Percentiles rank a stretch among this genome's conserved stretches.
phyloP scores from a whole-genome alignment of 2,888 invertebrate genomes.

The Caenorhabditis sulstoni region DNA sequence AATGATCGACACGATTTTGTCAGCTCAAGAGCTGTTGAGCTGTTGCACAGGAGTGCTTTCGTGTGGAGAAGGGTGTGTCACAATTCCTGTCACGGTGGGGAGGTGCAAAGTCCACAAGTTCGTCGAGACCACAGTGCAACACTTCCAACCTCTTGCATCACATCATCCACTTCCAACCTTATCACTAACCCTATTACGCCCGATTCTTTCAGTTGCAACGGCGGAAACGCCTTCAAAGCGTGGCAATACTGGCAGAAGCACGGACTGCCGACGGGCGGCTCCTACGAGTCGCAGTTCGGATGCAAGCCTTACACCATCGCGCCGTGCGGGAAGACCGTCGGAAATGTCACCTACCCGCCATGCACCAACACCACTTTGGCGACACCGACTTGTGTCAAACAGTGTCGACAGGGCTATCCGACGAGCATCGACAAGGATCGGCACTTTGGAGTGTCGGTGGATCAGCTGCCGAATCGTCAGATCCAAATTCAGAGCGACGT shows the following conservation, averaged over 20 bases:
- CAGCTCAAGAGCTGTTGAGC: slow-evolving; percentile 34
- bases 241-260: slow-evolving; percentile 49
- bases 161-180: too few species aligned
- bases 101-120: too few species aligned
- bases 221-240: slow-evolving; percentile 57
- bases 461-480: slow-evolving; percentile 13
- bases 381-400: slow-evolving; percentile 45
- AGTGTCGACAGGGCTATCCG: slow-evolving; percentile 29
- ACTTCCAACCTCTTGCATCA: not conserved
- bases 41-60: slow-evolving; percentile 32
- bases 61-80: slow-evolving; percentile 49
- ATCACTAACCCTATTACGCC: too few species aligned
- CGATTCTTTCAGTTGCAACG: slow-evolving; percentile 44
- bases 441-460: slow-evolving; percentile 2
- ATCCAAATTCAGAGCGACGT: slow-evolving; percentile 86
- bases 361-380: slow-evolving; percentile 47
- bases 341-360: slow-evolving; percentile 39
- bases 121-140: not conserved
- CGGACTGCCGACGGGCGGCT: slow-evolving; percentile 60
- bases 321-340: slow-evolving; percentile 38
- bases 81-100: too few species aligned
- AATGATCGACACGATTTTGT: slow-evolving; percentile 23
- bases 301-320: slow-evolving; percentile 49
- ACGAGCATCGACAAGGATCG: slow-evolving; percentile 35
- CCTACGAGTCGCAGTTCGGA: slow-evolving; percentile 75